Base-by-base conservation (phyloP, 1,140 invertebrate species). In the Pseudomyrmex sp. region DNA sequence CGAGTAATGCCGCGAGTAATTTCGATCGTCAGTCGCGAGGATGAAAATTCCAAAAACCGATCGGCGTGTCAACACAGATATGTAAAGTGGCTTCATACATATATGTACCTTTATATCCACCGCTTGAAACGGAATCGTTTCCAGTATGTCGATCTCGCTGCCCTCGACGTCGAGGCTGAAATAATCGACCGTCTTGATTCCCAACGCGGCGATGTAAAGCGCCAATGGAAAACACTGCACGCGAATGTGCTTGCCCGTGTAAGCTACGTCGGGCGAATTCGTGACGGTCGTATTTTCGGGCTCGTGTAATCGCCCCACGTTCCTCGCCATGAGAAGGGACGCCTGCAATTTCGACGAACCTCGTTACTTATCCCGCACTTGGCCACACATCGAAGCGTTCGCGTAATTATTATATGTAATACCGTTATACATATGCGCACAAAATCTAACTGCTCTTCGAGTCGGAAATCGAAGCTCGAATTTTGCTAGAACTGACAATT, bases 171-270 rank as follows among this genome's bases (percentile, higher is more conserved):
- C 95, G 12, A 95, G 90, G 87, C 94, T 95, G 48, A 95, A 94
- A 85, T 95, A 95, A 90, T 95, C 92, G 3, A 95, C 85, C 2
- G 91, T 89, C 15, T 90, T 92, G 4, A 92, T 59, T 62, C 93
- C 94, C 9, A 94, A 86, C 9, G 95, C 95, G 15, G 93, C 84
- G 20, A 95, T 88, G 61, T 95, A 93, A 9, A 95, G 92, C 58
- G 92, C 93, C 0, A 96, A 88, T 9, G 95, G 95, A 76, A 95
- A 94, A 87, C 95, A 96, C 82, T 96, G 95, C 10, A 95, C 94
- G 23, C 90, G 76, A 2, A 93, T 86, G 62, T 91, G 90, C 13
- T 20, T 20, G 2, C 91, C 91, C 9, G 50, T 80, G 58, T 92
- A 70, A n/a, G 90, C 91, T 3, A 92, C 85, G 52, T 92, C 91